Conservation (phyloP, 2,797 vertebrate species). For the Hyperoplus immaculatus region DNA sequence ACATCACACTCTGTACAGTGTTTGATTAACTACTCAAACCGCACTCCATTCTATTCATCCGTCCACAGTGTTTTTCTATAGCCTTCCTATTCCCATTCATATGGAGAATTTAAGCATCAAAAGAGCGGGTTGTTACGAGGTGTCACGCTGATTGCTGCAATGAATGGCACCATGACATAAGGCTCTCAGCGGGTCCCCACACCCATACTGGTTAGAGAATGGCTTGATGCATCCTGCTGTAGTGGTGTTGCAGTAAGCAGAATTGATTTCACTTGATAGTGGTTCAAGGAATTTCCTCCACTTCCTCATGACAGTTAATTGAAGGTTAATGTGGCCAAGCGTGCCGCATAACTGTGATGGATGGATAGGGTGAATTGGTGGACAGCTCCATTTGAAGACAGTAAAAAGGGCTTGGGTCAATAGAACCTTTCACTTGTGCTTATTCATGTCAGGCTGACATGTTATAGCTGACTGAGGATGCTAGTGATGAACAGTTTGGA, state of each 20-base stretch:
- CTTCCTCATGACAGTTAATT: conserved; percentile 57
- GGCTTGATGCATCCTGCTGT: conserved; percentile 38
- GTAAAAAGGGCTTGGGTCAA: conserved; percentile 64
- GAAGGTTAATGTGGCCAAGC: conserved; percentile 52
- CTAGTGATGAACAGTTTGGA: conserved; percentile 42
- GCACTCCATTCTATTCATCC: conserved; percentile 25
- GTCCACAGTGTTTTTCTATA: conserved; percentile 35
- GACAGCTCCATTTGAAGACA: conserved; percentile 45
- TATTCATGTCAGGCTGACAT: conserved; percentile 59
- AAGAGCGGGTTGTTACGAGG: conserved; percentile 36
- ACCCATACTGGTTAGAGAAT: conserved; percentile 12
- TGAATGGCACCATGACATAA: conserved; percentile 38
- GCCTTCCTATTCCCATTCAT: conserved; percentile 31
- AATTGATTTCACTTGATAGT: conserved; percentile 60
- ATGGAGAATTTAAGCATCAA: conserved; percentile 47
- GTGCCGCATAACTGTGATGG: conserved; percentile 65
- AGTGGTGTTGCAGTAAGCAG: conserved; percentile 47
- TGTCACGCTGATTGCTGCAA: conserved; percentile 33
- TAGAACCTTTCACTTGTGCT: conserved; percentile 53
- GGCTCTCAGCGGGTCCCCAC: conserved; percentile 26
- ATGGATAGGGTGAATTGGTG: conserved; percentile 33
- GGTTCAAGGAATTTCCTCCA: conserved; percentile 33
- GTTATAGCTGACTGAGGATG: conserved; percentile 68
- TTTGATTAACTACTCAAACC: conserved; percentile 24
- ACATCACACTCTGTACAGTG: conserved; percentile 1